Percentiles rank a stretch among this genome's conserved stretches.
Evolutionary conservation across 2,888 invertebrate genomes (phyloP).

Genomic region (Aphidius colemani): DNA sequence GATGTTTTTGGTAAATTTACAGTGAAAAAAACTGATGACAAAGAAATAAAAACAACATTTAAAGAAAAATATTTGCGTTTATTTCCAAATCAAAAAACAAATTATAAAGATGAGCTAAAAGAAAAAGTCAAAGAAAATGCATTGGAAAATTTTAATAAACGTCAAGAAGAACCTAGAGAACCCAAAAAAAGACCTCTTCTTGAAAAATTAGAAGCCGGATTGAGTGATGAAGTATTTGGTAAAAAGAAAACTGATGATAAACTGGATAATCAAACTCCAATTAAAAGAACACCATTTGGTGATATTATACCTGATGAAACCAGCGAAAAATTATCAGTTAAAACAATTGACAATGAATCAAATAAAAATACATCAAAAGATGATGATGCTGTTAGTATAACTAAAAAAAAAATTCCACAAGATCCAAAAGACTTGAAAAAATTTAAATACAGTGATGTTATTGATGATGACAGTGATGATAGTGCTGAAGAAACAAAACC

Average conservation of each 20-base stretch:
- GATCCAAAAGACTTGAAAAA: too few relatives aligned
- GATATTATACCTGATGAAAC: constrained; percentile 39
- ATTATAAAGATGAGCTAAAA: constrained; percentile 45
- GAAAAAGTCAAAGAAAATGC: constrained; percentile 42
- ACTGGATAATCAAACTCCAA: background rate
- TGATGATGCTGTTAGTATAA: too few relatives aligned
- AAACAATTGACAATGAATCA: background rate
- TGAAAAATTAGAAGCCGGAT: constrained; percentile 45
- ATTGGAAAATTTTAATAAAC: constrained; percentile 41
- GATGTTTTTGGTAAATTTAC: constrained; percentile 55
- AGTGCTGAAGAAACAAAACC: background rate
- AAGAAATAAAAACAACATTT: constrained; percentile 38
- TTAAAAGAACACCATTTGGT: constrained; percentile 47
- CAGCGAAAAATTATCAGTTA: background rate
- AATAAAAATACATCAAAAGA: background rate
- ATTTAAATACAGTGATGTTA: background rate
- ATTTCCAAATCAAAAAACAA: constrained; percentile 34
- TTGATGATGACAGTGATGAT: background rate
- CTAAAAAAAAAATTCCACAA: too few relatives aligned
- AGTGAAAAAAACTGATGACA: constrained; percentile 39
- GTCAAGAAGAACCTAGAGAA: constrained; percentile 40
- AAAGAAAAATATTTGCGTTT: constrained; percentile 47
- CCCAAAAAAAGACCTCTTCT: constrained; percentile 44
- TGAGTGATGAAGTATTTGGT: constrained; percentile 42
- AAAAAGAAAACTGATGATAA: constrained; percentile 11